These are phyloP conservation scores for Oriolus oriolus DNA, from an alignment of 2,113 vertebrate genomes.

Conservation along the genomic window DNA sequence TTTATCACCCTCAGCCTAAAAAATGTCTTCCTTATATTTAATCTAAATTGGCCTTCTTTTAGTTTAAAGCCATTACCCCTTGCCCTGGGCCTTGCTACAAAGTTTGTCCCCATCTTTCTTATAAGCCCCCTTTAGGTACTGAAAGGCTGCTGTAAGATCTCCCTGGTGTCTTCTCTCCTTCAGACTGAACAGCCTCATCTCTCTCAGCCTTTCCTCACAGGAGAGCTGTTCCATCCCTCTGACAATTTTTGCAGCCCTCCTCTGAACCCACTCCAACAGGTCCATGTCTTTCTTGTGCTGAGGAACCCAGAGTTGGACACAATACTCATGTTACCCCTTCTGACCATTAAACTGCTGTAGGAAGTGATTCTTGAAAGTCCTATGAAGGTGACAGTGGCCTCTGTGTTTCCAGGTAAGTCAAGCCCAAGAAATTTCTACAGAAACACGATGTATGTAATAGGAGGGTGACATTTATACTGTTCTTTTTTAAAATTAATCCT, in stretches of 20 bases:
- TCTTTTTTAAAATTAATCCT: not conserved
- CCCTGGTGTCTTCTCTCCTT: not conserved
- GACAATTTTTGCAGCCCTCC: not conserved
- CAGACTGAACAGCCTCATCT: not conserved
- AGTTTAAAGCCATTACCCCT: not conserved
- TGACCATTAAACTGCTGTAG: not conserved
- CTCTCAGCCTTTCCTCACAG: not conserved
- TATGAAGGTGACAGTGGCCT: not conserved
- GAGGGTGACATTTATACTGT: not conserved
- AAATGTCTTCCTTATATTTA: not conserved
- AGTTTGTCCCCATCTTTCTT: not conserved
- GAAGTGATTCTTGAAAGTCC: not conserved
- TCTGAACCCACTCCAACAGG: not conserved
- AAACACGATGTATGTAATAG: not conserved
- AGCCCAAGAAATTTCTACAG: not conserved
- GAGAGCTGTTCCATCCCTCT: not conserved
- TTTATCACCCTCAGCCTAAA: not conserved
- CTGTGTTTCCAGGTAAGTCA: not conserved
- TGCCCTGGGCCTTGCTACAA: not conserved
- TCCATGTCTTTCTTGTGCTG: too few species aligned
- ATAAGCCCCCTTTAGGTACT: not conserved
- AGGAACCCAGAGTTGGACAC: not conserved
- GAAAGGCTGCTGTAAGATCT: not conserved
- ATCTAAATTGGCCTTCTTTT: not conserved
- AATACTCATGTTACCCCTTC: not conserved